Base-by-base conservation (phyloP, 1,140 invertebrate genomes). In the Oryctes rhinoceros region DNA sequence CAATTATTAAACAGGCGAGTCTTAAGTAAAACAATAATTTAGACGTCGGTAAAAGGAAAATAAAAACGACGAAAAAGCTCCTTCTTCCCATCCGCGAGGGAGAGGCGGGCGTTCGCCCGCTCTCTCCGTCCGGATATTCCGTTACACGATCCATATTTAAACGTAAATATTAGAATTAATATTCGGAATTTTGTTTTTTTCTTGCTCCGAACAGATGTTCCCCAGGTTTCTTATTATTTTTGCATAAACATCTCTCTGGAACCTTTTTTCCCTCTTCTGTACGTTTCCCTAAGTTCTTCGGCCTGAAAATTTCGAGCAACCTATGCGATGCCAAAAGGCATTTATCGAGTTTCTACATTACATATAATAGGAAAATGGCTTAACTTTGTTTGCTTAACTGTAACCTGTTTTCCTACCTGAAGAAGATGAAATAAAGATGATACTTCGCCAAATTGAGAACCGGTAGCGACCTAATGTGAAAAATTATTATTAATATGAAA, bases 21-120 rank as follows among this genome's bases (percentile, higher is more conserved):
- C 82, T 83, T 84, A 84, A 84, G 84, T 84, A 84, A 84, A 84
- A 84, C 84, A 83, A 84, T 84, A 84, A 84, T 84, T 84, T 83
- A 83, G 82, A 83, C 81, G 81, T 80, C 79, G 81, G 83, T 84
- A 84, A 84, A 83, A 83, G 83, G 84, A 84, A 83, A 83, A 84
- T 84, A 84, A 84, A 84, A 84, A 84, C 65, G 10, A 67, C 65
- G 65, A 67, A 67, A 24, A 35, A 24, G 65, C 18, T 11, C 65
- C 65, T 79, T 48, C 65, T 79, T 48, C 74, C 44, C 49, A 10
- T 44, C 49, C 11, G 11, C 49, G 49, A 18, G 49, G 49, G n/a
- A 18, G 13, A 65, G 53, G 65, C 59, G n/a, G 20, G 76, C 78
- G 24, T 78, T 74, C 59, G 75, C 81, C 71, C 65, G 65, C 65